A percentile compares a stretch with the other conserved stretches of the same genome.
Conservation (phyloP, 2,113 vertebrate genomes). For the Panthera uncia region DNA sequence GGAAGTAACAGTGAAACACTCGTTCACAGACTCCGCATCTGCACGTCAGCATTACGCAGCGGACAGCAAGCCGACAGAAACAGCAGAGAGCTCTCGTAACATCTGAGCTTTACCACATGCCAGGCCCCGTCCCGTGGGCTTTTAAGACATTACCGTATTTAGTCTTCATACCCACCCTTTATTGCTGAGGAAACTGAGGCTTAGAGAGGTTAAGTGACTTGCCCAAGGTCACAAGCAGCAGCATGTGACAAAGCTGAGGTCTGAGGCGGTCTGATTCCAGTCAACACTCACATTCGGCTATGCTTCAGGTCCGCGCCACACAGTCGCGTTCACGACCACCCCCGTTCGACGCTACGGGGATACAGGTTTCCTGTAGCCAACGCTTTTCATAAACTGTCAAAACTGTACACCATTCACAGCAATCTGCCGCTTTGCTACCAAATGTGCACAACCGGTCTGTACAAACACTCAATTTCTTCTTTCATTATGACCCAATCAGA, state of each 20-base stretch:
- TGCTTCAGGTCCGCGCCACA: not conserved
- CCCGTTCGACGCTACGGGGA: not conserved
- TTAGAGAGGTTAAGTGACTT: not conserved
- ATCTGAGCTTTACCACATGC: not conserved
- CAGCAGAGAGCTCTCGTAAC: not conserved
- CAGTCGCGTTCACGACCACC: not conserved
- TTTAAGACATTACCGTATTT: not conserved
- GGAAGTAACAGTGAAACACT: not conserved
- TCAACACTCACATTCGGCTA: not conserved
- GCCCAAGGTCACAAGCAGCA: conserved; percentile 9
- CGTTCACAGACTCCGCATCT: conserved; percentile 28
- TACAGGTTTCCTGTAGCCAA: conserved; percentile 2
- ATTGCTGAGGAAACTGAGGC: not conserved
- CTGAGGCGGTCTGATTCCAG: not conserved
- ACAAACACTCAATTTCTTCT: not conserved
- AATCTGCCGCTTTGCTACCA: not conserved
- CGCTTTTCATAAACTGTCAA: conserved; percentile 23
- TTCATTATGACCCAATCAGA: not conserved
- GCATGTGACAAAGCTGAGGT: not conserved
- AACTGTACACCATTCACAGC: not conserved
- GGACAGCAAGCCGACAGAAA: not conserved
- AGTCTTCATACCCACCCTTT: not conserved
- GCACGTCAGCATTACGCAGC: not conserved
- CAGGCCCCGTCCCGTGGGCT: not conserved
- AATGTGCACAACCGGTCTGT: not conserved